phyloP scores from a whole-genome alignment of 2,797 vertebrate genomes.

The Darevskia nairensis region DNA sequence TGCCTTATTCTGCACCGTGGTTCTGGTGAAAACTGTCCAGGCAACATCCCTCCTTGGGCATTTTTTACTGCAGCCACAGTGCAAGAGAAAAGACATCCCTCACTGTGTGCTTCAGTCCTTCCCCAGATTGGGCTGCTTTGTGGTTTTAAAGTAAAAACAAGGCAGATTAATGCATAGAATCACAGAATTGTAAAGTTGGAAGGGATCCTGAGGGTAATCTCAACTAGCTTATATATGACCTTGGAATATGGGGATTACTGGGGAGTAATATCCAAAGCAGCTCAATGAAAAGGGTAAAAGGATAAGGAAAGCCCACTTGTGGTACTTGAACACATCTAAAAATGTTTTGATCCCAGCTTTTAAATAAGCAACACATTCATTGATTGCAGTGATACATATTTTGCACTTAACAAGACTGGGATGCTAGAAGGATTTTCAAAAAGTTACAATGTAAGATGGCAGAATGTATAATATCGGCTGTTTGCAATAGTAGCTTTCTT shows the following conservation, averaged over 20 bases:
- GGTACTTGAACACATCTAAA: no score
- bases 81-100: neutral
- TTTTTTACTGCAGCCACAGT: neutral
- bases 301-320: neutral
- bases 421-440: neutral
- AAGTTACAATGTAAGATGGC: neutral
- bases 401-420: neutral
- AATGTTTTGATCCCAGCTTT: no score
- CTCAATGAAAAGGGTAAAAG: neutral
- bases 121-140: neutral
- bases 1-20: neutral
- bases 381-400: neutral
- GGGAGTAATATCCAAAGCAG: neutral
- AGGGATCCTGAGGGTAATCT: no score
- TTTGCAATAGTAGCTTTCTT: neutral
- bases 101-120: neutral
- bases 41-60: neutral
- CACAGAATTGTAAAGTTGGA: no score
- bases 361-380: neutral
- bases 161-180: neutral
- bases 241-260: neutral
- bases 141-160: neutral
- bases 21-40: neutral
- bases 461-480: neutral
- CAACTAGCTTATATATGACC: neutral